Percentiles rank a stretch among this genome's conserved stretches.
Conservation (phyloP, 2,113 vertebrate species). For the Choloepus hoffmanni region DNA sequence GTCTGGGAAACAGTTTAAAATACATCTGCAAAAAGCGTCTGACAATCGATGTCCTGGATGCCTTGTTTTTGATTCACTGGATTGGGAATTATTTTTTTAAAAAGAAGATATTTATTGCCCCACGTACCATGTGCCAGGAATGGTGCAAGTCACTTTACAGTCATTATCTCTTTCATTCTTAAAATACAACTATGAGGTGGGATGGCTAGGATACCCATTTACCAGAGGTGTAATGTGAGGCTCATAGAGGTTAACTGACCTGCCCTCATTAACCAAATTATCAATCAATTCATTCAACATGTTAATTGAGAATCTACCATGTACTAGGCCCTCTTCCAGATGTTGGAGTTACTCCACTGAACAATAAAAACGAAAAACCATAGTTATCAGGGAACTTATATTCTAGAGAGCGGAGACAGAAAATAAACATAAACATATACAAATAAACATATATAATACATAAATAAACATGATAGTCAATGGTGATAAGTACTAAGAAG, state of each 20-base stretch:
- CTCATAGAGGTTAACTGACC: neutral
- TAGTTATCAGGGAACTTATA: neutral
- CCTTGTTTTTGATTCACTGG: neutral
- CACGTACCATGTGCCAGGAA: neutral
- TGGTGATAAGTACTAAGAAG: neutral
- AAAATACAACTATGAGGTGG: neutral
- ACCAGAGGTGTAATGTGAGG: neutral
- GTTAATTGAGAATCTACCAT: neutral
- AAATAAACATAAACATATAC: neutral
- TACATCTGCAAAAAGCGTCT: neutral
- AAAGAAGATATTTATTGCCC: neutral
- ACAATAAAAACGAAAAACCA: neutral
- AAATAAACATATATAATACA: neutral
- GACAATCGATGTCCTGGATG: neutral
- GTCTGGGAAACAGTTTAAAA: neutral
- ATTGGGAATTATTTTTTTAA: neutral
- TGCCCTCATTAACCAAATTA: neutral
- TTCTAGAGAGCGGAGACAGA: neutral
- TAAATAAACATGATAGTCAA: neutral
- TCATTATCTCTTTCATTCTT: neutral
- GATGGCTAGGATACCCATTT: neutral
- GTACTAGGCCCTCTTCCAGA: neutral
- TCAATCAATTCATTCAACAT: neutral
- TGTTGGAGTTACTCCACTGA: neutral
- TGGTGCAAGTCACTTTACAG: neutral